Evolutionary conservation across 2,113 vertebrate genomes (phyloP).

Genomic region (Pogonocichla stellata): DNA sequence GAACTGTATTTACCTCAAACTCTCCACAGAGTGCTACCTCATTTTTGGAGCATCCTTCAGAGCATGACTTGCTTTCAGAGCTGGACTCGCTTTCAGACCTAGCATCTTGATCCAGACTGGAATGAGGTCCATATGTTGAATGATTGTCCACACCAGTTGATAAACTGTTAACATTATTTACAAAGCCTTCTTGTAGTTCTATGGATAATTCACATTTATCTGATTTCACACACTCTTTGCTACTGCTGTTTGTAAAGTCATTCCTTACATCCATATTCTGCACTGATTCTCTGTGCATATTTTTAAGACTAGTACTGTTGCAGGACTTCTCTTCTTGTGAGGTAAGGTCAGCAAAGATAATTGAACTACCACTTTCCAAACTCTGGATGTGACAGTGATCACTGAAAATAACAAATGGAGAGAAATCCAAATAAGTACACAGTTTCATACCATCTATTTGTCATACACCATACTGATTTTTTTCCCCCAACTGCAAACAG

Average conservation of each 20-base stretch:
- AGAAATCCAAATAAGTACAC: background rate
- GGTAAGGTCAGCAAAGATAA: conserved; percentile 84
- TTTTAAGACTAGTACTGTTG: background rate
- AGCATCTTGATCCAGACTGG: background rate
- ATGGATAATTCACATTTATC: background rate
- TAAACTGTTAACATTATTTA: background rate
- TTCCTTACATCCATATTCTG: conserved; percentile 14
- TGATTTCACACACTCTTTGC: background rate
- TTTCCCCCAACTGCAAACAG: background rate
- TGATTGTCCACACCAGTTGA: background rate
- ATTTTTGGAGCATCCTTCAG: conserved; percentile 41
- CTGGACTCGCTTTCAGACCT: conserved; percentile 9
- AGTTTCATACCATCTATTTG: background rate
- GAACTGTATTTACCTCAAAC: conserved; percentile 63
- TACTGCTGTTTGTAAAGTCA: background rate
- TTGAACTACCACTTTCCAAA: conserved; percentile 76
- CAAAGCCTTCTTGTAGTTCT: background rate
- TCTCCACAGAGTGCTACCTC: conserved; percentile 49
- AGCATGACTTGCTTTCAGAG: conserved; percentile 26
- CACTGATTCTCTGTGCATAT: background rate
- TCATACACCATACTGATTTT: background rate
- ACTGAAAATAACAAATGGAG: conserved; percentile 36
- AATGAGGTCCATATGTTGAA: background rate
- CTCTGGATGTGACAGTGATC: conserved; percentile 3
- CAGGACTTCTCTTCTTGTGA: conserved; percentile 37